Evolutionary conservation across 1,140 invertebrate genomes (phyloP), one percentile per base, ranked within the genome.

Genomic region (Scaptomyza graminum): DNA sequence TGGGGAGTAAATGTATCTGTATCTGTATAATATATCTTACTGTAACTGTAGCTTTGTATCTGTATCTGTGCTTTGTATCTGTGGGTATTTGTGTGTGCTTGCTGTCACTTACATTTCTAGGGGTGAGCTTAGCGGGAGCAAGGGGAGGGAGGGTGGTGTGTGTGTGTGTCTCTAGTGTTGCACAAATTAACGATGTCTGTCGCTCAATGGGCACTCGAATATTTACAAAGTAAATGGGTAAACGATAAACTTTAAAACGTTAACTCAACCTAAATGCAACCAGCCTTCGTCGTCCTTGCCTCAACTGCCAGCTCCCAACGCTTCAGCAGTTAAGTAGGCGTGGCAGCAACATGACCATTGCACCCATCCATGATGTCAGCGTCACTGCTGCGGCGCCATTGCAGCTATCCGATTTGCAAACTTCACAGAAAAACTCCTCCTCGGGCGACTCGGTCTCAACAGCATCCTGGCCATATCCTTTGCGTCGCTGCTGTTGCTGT

Each of bases 251-350:
- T 73, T 72, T 65, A 84, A 85, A 84, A 85, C 60, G 59, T 71
- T 72, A 85, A 79, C 79, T 87, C 78, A 87, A 87, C 71, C 75
- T 87, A 87, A 87, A 87, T 87, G 82, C 82, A 88, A 78, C 74
- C 74, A 81, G 54, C 64, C 52, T 31, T 43, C 63, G 2, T 25
- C 65, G 31, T 63, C 25, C 43, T 28, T 47, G 70, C 52, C 16
- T 49, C 6, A 3, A 15, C 18, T 18, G 28, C 25, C 37, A 22
- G 13, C 25, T 46, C 28, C 16, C 37, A 16, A 0, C 60, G 15
- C 50, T 67, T 87, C 79, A 85, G 65, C 70, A 87, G 18, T 52
- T 16, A 41, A 47, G 7, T 37, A 54, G 62, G 41, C 46, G 57
- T 34, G 31, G 7, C 39, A 41, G 4, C 11, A 68, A 9, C 46